Percentiles rank a stretch among this genome's conserved stretches.
Evolutionary conservation across 2,797 vertebrate species (phyloP).

Genomic region (Chrysocyon brachyurus): DNA sequence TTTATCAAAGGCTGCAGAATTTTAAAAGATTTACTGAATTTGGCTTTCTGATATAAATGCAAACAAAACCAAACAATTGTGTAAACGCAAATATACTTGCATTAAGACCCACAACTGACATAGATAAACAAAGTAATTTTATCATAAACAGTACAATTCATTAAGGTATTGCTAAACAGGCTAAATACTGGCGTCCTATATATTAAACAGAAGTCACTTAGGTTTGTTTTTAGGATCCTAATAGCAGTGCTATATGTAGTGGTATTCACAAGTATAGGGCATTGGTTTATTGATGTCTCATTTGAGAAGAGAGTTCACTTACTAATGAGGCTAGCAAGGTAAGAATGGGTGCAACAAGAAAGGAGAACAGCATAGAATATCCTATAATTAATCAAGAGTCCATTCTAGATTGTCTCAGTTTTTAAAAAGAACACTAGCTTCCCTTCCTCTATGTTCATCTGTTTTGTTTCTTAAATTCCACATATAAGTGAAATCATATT

Average conservation of each 20-base stretch:
- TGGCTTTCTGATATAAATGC: background rate
- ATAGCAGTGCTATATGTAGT: background rate
- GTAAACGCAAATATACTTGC: background rate
- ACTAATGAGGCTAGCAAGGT: background rate
- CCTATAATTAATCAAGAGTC: background rate
- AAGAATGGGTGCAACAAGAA: background rate
- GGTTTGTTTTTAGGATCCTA: background rate
- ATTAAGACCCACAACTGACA: background rate
- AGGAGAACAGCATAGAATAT: background rate
- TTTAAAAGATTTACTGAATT: background rate
- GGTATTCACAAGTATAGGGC: background rate
- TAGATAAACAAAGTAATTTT: background rate
- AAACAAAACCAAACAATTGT: background rate
- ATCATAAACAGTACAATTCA: background rate
- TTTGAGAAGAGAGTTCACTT: background rate
- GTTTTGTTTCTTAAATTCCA: background rate
- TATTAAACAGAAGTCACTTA: background rate
- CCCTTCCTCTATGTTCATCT: background rate
- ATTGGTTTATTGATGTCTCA: background rate
- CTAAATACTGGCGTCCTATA: background rate
- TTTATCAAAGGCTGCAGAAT: constrained; percentile 2
- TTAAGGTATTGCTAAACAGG: background rate
- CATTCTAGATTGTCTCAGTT: background rate
- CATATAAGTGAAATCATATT: background rate
- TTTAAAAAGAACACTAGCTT: background rate